A percentile compares a stretch with the other conserved stretches of the same genome.
Conservation (phyloP, 2,888 invertebrate genomes). For the Phymatocera aterrima region DNA sequence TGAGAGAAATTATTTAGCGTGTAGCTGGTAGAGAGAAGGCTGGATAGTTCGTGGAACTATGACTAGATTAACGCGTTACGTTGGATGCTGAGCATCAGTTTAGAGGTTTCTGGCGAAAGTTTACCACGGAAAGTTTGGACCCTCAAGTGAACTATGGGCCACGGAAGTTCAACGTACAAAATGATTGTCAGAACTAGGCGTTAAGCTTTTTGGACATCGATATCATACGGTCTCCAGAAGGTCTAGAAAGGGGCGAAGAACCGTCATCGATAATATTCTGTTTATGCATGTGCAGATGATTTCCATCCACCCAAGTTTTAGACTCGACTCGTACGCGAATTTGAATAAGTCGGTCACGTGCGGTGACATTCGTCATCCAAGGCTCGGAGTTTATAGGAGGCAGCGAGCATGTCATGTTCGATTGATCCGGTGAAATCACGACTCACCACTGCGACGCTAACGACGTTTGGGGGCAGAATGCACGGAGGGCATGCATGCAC, state of each 20-base stretch:
- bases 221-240: neutral
- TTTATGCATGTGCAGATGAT: constrained; percentile 3
- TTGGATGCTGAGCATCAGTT: constrained; percentile 5
- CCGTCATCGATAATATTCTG: neutral
- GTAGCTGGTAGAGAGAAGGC: too few relatives aligned
- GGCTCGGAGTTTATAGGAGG: constrained; percentile 23
- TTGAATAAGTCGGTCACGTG: neutral
- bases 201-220: constrained; percentile 8
- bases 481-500: constrained; percentile 35
- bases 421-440: constrained; percentile 39
- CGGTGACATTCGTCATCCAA: neutral
- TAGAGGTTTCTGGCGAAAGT: neutral
- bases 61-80: too few relatives aligned
- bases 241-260: neutral
- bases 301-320: neutral
- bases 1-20: too few relatives aligned
- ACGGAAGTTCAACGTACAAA: neutral
- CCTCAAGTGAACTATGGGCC: neutral
- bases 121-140: constrained; percentile 8
- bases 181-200: constrained; percentile 9
- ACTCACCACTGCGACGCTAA: constrained; percentile 43
- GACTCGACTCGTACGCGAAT: neutral
- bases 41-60: too few relatives aligned
- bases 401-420: constrained; percentile 36
- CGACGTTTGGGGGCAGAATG: constrained; percentile 25